Base-by-base conservation (phyloP, 2,113 vertebrate genomes). In the Ramphastos sulfuratus region DNA sequence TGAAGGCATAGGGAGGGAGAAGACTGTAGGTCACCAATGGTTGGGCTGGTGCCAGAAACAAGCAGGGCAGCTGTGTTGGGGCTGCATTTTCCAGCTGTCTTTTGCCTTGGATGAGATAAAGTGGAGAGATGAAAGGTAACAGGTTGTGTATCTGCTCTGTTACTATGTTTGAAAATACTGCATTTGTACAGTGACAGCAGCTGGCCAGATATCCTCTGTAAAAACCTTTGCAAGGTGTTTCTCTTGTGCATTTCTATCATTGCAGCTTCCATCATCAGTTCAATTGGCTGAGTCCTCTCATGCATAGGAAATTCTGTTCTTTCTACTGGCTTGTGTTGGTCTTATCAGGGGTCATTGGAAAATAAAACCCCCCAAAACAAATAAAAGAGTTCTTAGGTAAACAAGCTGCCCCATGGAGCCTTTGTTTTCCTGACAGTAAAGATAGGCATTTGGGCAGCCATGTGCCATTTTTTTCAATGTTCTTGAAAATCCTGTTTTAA, bases 401-500 rank as follows among this genome's bases (percentile, higher is more conserved):
- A 66, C 27, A 48, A 66, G 30, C 31, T 70, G 46, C 31, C 33
- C 37, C 19, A 11, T 9, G 30, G 25, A 82, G 20, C 55, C 37
- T 80, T 84, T 73, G n/a, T 72, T 80, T 71, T 50, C 66, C 12
- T 55, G 10, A 21, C 24, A 76, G 37, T 27, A 56, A 73, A 58
- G 25, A 30, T 27, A 33, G 13, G 7, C 2, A 0, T 87, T 90
- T 23, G 85, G 66, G 28, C 50, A 58, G 21, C 10, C 44, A 66
- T 21, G 55, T 76, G 42, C 71, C 19, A 11, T 84, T 89, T 91
- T 84, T 84, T 85, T 1, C 8, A 52, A 8, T 63, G 46, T 67
- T 89, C 84, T 89, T 89, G 67, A 76, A 94, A 92, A 75, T 56
- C 79, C 48, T 1, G 5, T 82, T 96, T 95, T 92, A 55, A 92